Percentiles rank a stretch among this genome's conserved stretches.
Conservation (phyloP, 2,888 invertebrate species). For the Matsumyia berberina region DNA sequence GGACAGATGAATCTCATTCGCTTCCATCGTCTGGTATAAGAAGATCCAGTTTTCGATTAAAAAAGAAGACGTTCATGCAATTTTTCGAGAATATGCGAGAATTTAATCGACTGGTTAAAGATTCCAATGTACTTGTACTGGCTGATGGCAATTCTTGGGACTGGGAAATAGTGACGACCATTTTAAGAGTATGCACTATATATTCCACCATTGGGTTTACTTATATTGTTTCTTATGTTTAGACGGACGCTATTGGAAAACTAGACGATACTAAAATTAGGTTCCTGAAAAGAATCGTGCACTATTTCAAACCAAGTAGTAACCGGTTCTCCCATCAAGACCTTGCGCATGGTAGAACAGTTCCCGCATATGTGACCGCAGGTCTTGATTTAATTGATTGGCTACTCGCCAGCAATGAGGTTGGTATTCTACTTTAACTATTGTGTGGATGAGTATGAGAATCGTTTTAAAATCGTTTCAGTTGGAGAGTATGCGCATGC, state of each 20-base stretch:
- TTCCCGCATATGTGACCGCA: constrained; percentile 82
- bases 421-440: constrained; percentile 63
- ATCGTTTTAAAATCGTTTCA: constrained; percentile 79
- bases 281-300: constrained; percentile 91
- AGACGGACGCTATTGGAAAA: constrained; percentile 85
- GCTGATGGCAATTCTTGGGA: constrained; percentile 95
- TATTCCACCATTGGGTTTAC: neutral
- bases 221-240: constrained; percentile 28
- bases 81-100: constrained; percentile 86
- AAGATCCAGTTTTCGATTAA: constrained; percentile 82
- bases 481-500: constrained; percentile 88
- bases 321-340: constrained; percentile 95
- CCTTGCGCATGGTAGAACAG: constrained; percentile 84
- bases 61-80: constrained; percentile 85
- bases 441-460: neutral
- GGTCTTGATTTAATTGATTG: constrained; percentile 84
- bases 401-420: constrained; percentile 81
- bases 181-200: constrained; percentile 88
- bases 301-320: constrained; percentile 94
- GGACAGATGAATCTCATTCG: constrained; percentile 81
- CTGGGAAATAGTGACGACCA: constrained; percentile 94
- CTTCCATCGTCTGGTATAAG: constrained; percentile 80
- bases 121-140: constrained; percentile 91
- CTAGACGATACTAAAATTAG: constrained; percentile 88
- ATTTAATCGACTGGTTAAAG: constrained; percentile 89